A percentile compares a stretch with the other conserved stretches of the same genome.
Conservation (phyloP, 2,888 invertebrate species). For the Herminia tarsipennalis region DNA sequence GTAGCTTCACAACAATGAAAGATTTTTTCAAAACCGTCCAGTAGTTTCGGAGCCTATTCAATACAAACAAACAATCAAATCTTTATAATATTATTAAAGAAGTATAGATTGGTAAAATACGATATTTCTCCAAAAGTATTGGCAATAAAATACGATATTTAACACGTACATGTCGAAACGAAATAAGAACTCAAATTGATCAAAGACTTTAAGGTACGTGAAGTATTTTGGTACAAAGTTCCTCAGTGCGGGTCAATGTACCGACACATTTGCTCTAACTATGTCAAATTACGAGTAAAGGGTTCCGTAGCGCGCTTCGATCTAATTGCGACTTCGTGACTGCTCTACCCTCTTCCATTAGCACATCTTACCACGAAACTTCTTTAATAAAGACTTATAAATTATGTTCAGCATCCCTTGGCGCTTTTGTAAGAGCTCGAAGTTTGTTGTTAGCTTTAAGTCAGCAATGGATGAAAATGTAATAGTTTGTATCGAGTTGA, state of each 20-base stretch:
- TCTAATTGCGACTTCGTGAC: slow-evolving; percentile 80
- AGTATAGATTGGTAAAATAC: too few relatives aligned
- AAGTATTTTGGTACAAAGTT: slow-evolving; percentile 39
- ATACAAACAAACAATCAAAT: too few relatives aligned
- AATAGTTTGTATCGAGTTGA: slow-evolving; percentile 19
- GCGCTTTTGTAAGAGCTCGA: slow-evolving; percentile 13
- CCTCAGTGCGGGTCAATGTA: slow-evolving; percentile 51
- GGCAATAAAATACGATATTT: neutral
- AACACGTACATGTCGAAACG: neutral
- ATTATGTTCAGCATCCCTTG: slow-evolving; percentile 30
- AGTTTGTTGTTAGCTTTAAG: neutral
- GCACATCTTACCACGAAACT: slow-evolving; percentile 51
- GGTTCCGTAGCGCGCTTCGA: slow-evolving; percentile 69
- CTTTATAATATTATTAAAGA: too few relatives aligned
- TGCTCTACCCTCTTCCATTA: slow-evolving; percentile 74
- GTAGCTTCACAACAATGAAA: too few relatives aligned
- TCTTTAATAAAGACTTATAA: slow-evolving; percentile 11
- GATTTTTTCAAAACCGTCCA: too few relatives aligned
- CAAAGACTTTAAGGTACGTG: slow-evolving; percentile 4
- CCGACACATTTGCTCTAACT: slow-evolving; percentile 70
- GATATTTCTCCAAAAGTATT: neutral
- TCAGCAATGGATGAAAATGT: slow-evolving; percentile 35
- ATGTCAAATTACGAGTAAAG: slow-evolving; percentile 76
- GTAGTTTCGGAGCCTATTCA: too few relatives aligned
- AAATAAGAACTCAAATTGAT: slow-evolving; percentile 6